phyloP scores from a whole-genome alignment of 2,797 vertebrate species.

The Discoglossus pictus region DNA sequence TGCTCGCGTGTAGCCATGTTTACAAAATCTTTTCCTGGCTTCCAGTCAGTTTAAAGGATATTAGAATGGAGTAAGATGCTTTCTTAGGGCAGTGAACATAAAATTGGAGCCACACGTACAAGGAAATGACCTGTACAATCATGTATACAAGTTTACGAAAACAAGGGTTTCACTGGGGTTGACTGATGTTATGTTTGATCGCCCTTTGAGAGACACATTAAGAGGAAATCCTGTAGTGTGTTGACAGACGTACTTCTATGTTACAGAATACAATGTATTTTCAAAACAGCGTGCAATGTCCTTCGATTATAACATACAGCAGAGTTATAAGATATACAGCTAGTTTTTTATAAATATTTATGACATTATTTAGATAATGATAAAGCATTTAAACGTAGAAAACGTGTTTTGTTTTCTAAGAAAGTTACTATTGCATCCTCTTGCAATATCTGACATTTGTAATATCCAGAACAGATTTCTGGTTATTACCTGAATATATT shows the following conservation, averaged over 20 bases:
- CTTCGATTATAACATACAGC: too few species aligned
- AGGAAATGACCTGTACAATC: conserved; percentile 35
- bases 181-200: conserved; percentile 11
- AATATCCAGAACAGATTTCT: too few species aligned
- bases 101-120: conserved; percentile 47
- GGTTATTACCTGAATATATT: too few species aligned
- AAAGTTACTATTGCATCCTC: too few species aligned
- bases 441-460: too few species aligned
- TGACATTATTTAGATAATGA: too few species aligned
- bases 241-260: conserved; percentile 24
- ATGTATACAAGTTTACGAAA: conserved; percentile 25
- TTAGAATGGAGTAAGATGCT: conserved; percentile 20
- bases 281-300: too few species aligned
- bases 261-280: too few species aligned
- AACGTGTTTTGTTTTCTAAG: too few species aligned
- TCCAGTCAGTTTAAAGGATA: conserved; percentile 18
- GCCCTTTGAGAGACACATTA: conserved; percentile 11
- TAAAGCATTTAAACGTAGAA: too few species aligned
- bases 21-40: conserved; percentile 42
- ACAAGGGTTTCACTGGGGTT: conserved; percentile 10
- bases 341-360: too few species aligned
- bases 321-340: too few species aligned
- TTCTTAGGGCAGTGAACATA: conserved; percentile 14
- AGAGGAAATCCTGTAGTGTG: conserved; percentile 38
- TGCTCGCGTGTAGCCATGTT: conserved; percentile 30